Conservation (phyloP, 2,113 vertebrate species). For the Setophaga kirtlandii region DNA sequence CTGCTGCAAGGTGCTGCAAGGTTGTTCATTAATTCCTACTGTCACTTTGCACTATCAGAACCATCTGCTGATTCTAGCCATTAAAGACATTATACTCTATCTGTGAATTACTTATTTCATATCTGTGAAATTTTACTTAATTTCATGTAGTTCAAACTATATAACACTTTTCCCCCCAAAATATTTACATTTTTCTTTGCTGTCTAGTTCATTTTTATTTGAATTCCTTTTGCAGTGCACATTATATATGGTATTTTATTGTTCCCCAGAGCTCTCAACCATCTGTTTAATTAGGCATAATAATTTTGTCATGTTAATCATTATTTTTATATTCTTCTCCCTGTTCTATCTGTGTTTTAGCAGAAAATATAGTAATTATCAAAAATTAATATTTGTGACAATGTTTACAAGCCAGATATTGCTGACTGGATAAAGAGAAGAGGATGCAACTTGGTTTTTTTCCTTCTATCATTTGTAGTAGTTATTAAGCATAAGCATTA, state of each 20-base stretch:
- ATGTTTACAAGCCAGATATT: background rate
- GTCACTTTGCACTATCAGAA: background rate
- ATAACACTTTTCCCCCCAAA: accelerated
- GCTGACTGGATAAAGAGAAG: background rate
- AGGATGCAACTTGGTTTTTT: background rate
- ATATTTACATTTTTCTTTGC: background rate
- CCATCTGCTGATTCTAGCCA: background rate
- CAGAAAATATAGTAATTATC: background rate
- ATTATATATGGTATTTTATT: background rate
- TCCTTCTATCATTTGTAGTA: background rate
- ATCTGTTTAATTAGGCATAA: background rate
- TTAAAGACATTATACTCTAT: background rate
- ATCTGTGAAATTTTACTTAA: background rate
- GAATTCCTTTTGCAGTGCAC: background rate
- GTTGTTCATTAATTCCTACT: background rate
- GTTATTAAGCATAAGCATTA: background rate
- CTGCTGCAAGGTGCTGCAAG: background rate
- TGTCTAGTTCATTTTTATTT: background rate
- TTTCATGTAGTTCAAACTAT: background rate
- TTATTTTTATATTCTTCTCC: background rate
- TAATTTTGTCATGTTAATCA: background rate
- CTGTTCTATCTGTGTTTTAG: background rate
- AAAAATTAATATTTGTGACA: background rate
- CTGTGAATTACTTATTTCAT: background rate
- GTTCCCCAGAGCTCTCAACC: background rate